Percentiles rank a stretch among this genome's conserved stretches.
These are phyloP conservation scores for Cataglyphis livida DNA, from an alignment of 2,888 invertebrate genomes.

Conservation along the genomic window DNA sequence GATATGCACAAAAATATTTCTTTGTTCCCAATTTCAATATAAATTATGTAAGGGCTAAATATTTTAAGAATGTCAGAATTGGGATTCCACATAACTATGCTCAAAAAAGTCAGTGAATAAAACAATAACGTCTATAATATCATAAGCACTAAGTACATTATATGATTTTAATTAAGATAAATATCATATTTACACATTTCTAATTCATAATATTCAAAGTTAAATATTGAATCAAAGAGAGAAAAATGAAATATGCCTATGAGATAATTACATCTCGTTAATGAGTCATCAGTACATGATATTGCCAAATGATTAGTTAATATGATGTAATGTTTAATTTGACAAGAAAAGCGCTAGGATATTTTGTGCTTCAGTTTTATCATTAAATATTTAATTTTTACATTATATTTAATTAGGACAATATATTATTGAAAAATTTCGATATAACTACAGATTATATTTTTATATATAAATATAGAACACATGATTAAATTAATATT, in stretches of 20 bases:
- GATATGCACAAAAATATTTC: not conserved
- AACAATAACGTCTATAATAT: too few species aligned
- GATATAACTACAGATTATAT: not conserved
- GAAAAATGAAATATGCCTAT: not conserved
- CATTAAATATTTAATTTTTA: not conserved
- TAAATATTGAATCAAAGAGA: too few species aligned
- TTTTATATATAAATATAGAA: not conserved
- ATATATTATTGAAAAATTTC: not conserved
- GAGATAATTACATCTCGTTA: not conserved
- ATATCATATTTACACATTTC: too few species aligned
- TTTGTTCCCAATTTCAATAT: not conserved
- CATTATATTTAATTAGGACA: not conserved
- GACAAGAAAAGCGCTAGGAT: not conserved
- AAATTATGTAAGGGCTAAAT: not conserved
- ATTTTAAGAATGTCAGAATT: slow-evolving; percentile 1
- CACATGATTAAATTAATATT: not conserved
- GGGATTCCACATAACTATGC: not conserved
- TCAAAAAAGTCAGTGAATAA: too few species aligned
- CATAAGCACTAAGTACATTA: too few species aligned
- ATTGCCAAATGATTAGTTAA: not conserved
- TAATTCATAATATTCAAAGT: too few species aligned
- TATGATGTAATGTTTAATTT: slow-evolving; percentile 1
- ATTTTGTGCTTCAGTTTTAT: not conserved
- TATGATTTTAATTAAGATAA: too few species aligned
- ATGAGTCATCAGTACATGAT: not conserved